These are phyloP conservation scores for Clanis bilineata DNA, from an alignment of 2,888 invertebrate species.

Conservation along the genomic window DNA sequence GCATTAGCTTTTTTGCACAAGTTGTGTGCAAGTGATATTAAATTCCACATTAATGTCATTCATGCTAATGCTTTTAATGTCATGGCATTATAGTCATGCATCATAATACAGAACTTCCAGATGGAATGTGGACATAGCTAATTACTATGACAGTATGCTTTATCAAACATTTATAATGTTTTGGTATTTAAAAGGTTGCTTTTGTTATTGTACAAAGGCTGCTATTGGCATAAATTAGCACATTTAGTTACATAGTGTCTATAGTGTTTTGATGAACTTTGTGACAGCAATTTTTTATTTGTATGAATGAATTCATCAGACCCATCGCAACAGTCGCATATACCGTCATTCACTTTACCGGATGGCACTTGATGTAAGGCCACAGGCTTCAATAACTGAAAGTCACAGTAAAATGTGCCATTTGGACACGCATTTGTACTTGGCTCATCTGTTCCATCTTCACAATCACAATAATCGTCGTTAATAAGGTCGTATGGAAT, in stretches of 20 bases:
- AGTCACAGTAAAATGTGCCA: slow-evolving; percentile 91
- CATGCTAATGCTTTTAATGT: no score
- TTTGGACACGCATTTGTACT: slow-evolving; percentile 95
- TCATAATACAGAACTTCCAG: no score
- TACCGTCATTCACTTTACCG: slow-evolving; percentile 94
- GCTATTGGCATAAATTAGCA: slow-evolving; percentile 48
- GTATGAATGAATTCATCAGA: slow-evolving; percentile 88
- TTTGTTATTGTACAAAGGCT: no score
- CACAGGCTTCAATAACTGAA: slow-evolving; percentile 70
- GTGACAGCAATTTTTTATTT: slow-evolving; percentile 53
- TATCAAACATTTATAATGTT: not conserved
- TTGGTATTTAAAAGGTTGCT: not conserved
- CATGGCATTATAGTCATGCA: no score
- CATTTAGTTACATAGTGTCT: slow-evolving; percentile 62
- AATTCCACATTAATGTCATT: no score
- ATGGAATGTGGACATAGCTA: no score
- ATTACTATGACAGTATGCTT: no score
- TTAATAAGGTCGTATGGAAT: slow-evolving; percentile 82
- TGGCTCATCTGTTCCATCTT: slow-evolving; percentile 89
- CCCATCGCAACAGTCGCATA: slow-evolving; percentile 97
- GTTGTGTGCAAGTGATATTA: no score
- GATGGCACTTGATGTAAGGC: slow-evolving; percentile 82
- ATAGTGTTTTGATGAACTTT: slow-evolving; percentile 48
- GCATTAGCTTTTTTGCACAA: no score
- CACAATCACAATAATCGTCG: slow-evolving; percentile 94